Conservation (phyloP, 2,797 vertebrate species). For the Periophthalmus magnuspinnatus region DNA sequence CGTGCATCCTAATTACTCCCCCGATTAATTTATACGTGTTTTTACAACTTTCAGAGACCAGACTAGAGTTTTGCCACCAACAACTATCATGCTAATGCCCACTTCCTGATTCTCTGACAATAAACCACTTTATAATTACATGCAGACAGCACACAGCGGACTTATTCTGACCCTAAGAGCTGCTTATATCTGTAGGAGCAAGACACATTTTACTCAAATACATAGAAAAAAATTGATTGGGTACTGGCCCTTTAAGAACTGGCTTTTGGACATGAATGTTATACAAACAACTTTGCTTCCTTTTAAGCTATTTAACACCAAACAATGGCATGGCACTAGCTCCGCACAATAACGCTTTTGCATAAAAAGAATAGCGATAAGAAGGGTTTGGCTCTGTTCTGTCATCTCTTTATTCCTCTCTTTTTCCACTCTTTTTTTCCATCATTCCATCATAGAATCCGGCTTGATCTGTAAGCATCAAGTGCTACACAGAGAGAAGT, state of each 20-base stretch:
- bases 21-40: no score
- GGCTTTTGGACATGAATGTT: constrained; percentile 64
- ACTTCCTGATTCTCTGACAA: no score
- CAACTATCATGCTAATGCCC: no score
- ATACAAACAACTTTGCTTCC: constrained; percentile 70
- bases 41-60: no score
- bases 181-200: no score
- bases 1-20: no score
- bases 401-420: constrained; percentile 48
- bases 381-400: constrained; percentile 75
- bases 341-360: constrained; percentile 77
- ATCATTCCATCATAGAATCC: constrained; percentile 70
- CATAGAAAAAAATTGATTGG: no score
- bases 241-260: constrained; percentile 54
- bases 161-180: no score
- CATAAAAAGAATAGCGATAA: constrained; percentile 79
- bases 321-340: constrained; percentile 78
- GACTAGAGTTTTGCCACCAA: no score
- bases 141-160: no score
- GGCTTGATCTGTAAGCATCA: constrained; percentile 73
- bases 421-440: constrained; percentile 52
- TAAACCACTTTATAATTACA: no score
- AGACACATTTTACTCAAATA: no score
- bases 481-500: constrained; percentile 77
- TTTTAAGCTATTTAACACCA: constrained; percentile 79